Conservation (phyloP, 2,888 invertebrate species). For the Furcula furcula region DNA sequence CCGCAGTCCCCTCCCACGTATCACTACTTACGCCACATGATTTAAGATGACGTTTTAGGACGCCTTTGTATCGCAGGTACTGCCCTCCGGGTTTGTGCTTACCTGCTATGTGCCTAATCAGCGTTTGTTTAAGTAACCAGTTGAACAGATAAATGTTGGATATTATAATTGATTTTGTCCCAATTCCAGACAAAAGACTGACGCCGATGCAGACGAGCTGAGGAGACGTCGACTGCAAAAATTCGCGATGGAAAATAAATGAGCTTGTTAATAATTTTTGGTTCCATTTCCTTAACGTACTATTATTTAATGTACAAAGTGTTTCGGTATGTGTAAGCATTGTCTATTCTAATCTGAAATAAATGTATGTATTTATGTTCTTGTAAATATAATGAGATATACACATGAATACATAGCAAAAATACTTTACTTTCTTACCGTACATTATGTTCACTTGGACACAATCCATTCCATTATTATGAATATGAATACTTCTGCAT, state of each 20-base stretch:
- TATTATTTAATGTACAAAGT: conserved; percentile 77
- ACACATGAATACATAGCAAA: conserved; percentile 75
- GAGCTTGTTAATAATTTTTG: conserved; percentile 52
- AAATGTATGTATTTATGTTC: conserved; percentile 78
- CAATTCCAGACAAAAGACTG: conserved; percentile 64
- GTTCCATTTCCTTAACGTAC: conserved; percentile 61
- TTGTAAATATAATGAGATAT: conserved; percentile 79
- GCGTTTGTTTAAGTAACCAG: too few relatives aligned
- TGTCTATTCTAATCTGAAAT: conserved; percentile 70
- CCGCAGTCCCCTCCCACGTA: too few relatives aligned
- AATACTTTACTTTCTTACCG: conserved; percentile 32
- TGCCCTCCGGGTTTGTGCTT: too few relatives aligned
- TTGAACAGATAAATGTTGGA: too few relatives aligned
- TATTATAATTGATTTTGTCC: too few relatives aligned
- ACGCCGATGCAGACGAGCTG: conserved; percentile 84
- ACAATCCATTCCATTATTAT: too few relatives aligned
- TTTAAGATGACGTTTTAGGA: too few relatives aligned
- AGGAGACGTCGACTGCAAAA: conserved; percentile 89
- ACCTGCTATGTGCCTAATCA: too few relatives aligned
- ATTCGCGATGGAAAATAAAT: conserved; percentile 81
- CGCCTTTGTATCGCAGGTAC: too few relatives aligned
- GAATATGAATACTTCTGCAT: too few relatives aligned
- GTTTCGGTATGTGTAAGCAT: conserved; percentile 72
- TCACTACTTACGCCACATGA: too few relatives aligned
- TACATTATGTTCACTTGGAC: too few relatives aligned